Evolutionary conservation across 2,888 invertebrate species (phyloP).

Genomic region (Syritta pipiens): DNA sequence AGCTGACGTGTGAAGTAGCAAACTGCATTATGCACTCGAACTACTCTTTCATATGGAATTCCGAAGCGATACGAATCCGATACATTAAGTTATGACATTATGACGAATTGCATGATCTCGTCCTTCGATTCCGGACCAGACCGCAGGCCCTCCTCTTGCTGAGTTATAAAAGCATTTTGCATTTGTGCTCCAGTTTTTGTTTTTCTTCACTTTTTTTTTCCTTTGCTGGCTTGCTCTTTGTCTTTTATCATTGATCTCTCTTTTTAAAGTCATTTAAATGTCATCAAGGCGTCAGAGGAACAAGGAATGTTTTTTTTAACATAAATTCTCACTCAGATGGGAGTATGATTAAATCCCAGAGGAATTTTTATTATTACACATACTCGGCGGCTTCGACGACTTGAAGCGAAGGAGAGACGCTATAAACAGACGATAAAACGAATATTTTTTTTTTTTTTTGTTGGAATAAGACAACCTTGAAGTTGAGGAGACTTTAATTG

Average conservation of each 20-base stretch:
- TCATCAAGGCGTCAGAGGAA: slow-evolving; percentile 64
- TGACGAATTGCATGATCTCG: slow-evolving; percentile 66
- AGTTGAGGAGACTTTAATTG: slow-evolving; percentile 34
- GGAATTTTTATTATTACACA: slow-evolving; percentile 45
- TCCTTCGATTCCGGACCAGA: slow-evolving; percentile 31
- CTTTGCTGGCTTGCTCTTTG: slow-evolving; percentile 17
- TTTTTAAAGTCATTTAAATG: slow-evolving; percentile 61
- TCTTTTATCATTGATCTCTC: slow-evolving; percentile 60
- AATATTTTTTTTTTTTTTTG: too few relatives aligned
- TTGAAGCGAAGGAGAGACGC: background rate
- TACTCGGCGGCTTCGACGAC: too few relatives aligned
- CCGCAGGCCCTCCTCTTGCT: background rate
- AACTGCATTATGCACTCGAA: slow-evolving; percentile 68
- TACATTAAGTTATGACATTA: slow-evolving; percentile 67
- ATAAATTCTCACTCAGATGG: slow-evolving; percentile 60
- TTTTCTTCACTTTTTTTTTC: background rate
- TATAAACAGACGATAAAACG: background rate
- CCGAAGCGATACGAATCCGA: slow-evolving; percentile 56
- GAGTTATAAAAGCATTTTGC: slow-evolving; percentile 38
- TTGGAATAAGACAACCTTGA: slow-evolving; percentile 49
- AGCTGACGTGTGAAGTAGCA: slow-evolving; percentile 65
- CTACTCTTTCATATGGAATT: slow-evolving; percentile 52
- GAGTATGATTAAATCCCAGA: slow-evolving; percentile 54
- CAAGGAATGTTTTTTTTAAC: slow-evolving; percentile 40
- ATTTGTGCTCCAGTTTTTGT: slow-evolving; percentile 54